A percentile compares a stretch with the other conserved stretches of the same genome.
Evolutionary conservation across 2,113 vertebrate species (phyloP).

Genomic region (Amazona vittata): DNA sequence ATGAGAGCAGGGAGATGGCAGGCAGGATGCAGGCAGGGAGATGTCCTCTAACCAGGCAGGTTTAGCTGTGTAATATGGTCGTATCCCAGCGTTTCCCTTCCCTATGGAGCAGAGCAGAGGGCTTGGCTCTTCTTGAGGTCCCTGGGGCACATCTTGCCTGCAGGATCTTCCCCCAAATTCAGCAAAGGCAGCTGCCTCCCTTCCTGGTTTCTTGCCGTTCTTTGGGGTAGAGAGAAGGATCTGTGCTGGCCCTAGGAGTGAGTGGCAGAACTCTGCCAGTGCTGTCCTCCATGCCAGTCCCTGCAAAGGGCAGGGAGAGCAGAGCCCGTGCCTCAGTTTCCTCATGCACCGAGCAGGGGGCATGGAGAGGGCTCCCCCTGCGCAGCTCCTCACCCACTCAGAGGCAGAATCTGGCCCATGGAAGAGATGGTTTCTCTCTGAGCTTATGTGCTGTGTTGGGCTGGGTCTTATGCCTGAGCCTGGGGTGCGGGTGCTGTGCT

Average conservation of each 20-base stretch:
- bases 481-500: neutral
- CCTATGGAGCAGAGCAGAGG: rapidly evolving
- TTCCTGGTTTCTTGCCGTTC: rapidly evolving
- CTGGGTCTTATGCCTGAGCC: neutral
- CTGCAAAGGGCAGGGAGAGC: neutral
- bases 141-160: neutral
- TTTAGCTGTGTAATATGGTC: neutral
- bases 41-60: neutral
- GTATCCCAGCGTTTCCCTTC: rapidly evolving
- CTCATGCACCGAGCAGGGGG: too few species aligned
- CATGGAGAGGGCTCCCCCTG: neutral
- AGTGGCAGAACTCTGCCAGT: neutral
- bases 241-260: neutral
- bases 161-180: neutral
- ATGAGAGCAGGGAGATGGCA: neutral
- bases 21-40: neutral
- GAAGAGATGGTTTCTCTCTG: neutral
- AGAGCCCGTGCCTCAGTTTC: neutral
- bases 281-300: too few species aligned
- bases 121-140: neutral
- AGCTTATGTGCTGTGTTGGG: neutral
- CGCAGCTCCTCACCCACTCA: neutral
- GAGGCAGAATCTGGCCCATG: rapidly evolving
- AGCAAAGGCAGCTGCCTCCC: neutral
- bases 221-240: neutral